Percentiles rank a stretch among this genome's conserved stretches.
These are phyloP conservation scores for Pseudolaguvia tuberculata DNA, from an alignment of 2,113 vertebrate genomes.

Conservation along the genomic window DNA sequence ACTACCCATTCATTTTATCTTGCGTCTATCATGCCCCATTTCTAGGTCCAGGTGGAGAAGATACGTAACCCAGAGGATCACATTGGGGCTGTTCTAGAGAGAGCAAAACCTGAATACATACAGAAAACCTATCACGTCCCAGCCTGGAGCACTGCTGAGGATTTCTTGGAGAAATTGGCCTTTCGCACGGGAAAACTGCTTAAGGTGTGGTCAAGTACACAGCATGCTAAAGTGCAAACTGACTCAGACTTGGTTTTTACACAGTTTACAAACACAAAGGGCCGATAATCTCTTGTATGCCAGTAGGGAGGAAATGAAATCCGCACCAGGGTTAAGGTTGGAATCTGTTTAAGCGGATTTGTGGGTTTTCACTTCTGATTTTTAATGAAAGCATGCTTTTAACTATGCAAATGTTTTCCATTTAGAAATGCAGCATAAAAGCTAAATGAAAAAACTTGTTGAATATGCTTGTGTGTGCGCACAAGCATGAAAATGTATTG, in stretches of 20 bases:
- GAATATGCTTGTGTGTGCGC: neutral
- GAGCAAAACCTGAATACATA: constrained; percentile 92
- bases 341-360: constrained; percentile 24
- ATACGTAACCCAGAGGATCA: constrained; percentile 92
- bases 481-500: too few relatives aligned
- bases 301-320: constrained; percentile 3
- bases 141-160: constrained; percentile 79
- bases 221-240: constrained; percentile 26
- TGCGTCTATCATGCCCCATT: neutral
- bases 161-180: constrained; percentile 94
- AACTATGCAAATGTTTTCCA: constrained; percentile 32
- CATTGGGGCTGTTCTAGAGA: constrained; percentile 82
- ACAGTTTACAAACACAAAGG: constrained; percentile 9
- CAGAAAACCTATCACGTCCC: constrained; percentile 91
- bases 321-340: constrained; percentile 4
- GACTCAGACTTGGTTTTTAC: constrained; percentile 33
- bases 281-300: neutral
- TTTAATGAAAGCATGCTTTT: constrained; percentile 34
- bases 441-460: constrained; percentile 19
- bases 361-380: constrained; percentile 24
- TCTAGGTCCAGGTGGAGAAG: constrained; percentile 97
- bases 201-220: constrained; percentile 72
- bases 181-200: constrained; percentile 86
- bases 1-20: neutral
- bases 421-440: constrained; percentile 15